Conservation (phyloP, 2,797 vertebrate species). For the Gouania willdenowi region DNA sequence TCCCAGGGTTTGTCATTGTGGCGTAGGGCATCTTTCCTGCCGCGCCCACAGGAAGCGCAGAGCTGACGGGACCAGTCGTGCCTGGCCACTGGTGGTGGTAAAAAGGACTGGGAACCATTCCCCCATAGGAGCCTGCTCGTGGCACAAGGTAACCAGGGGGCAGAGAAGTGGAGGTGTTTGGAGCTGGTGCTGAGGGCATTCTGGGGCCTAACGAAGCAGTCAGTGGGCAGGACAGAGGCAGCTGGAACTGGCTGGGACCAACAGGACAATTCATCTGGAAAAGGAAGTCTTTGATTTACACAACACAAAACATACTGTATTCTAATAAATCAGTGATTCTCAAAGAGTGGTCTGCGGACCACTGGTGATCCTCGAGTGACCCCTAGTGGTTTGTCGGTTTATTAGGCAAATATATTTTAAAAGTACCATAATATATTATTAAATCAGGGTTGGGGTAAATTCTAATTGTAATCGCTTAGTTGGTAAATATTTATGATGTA, state of each 20-base stretch:
- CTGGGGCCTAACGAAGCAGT: constrained; percentile 72
- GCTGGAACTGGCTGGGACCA: constrained; percentile 68
- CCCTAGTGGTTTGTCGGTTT: too few relatives aligned
- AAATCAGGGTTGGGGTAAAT: too few relatives aligned
- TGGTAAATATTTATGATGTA: too few relatives aligned
- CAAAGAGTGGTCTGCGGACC: too few relatives aligned
- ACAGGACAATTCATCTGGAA: constrained; percentile 77
- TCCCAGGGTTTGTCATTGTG: constrained; percentile 57
- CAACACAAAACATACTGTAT: too few relatives aligned
- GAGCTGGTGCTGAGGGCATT: constrained; percentile 60
- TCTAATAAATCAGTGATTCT: too few relatives aligned
- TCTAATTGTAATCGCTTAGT: too few relatives aligned
- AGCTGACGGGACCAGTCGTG: constrained; percentile 41
- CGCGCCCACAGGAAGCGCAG: constrained; percentile 53
- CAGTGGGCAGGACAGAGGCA: constrained; percentile 75
- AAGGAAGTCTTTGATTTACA: constrained; percentile 23
- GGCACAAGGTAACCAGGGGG: constrained; percentile 66
- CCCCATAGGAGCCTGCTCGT: constrained; percentile 68
- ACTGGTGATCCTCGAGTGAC: too few relatives aligned
- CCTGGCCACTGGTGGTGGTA: constrained; percentile 75
- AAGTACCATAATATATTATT: too few relatives aligned
- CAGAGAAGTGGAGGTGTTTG: constrained; percentile 56
- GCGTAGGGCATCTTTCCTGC: constrained; percentile 57
- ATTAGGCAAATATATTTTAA: too few relatives aligned
- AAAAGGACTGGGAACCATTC: constrained; percentile 62